These are phyloP conservation scores for Pseudorasbora parva DNA, from an alignment of 2,113 vertebrate species.

Conservation along the genomic window DNA sequence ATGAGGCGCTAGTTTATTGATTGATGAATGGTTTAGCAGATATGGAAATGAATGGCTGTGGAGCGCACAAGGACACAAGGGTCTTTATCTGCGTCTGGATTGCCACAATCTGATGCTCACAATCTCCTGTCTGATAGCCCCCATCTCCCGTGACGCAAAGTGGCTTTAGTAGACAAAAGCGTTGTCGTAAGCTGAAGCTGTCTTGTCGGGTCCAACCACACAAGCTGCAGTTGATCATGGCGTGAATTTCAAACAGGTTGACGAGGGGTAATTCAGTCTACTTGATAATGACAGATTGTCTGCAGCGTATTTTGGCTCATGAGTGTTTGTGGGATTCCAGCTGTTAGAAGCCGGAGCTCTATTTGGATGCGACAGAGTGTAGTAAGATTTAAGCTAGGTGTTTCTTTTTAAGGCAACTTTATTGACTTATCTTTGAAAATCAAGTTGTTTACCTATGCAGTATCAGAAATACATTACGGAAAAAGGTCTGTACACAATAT, in stretches of 20 bases:
- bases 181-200: conserved; percentile 30
- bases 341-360: not conserved
- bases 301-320: conserved; percentile 37
- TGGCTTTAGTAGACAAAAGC: conserved; percentile 44
- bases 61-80: conserved; percentile 59
- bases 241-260: conserved; percentile 48
- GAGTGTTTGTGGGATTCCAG: conserved; percentile 20
- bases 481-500: not conserved
- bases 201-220: conserved; percentile 17
- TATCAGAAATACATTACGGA: not conserved
- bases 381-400: not conserved
- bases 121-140: conserved; percentile 52
- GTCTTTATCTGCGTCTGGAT: conserved; percentile 57
- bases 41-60: conserved; percentile 69
- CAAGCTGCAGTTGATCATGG: conserved; percentile 35
- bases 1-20: conserved; percentile 67
- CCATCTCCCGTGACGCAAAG: conserved; percentile 43
- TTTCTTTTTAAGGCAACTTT: not conserved
- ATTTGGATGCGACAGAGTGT: not conserved
- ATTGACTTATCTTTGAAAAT: not conserved
- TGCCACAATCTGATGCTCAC: conserved; percentile 50
- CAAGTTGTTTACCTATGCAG: not conserved
- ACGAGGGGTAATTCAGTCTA: conserved; percentile 52
- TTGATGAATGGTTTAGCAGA: conserved; percentile 73
- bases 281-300: conserved; percentile 53